Percentiles rank a stretch among this genome's conserved stretches.
Conservation (phyloP, 1,140 invertebrate species). For the Bombus difficillimus region DNA sequence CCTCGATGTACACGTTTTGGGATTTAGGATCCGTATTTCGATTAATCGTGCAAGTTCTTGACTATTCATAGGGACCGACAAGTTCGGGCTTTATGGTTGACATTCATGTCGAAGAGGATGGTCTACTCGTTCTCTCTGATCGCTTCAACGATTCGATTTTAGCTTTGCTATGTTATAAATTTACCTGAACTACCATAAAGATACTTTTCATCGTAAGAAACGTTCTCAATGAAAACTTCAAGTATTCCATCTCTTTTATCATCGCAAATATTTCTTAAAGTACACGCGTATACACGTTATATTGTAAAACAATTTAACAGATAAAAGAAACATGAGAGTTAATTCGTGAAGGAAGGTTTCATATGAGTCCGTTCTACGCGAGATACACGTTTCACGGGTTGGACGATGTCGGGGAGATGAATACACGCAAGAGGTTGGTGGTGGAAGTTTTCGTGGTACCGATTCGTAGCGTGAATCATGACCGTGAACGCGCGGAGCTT, state of each 20-base stretch:
- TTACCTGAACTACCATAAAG: too few species aligned
- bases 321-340: too few species aligned
- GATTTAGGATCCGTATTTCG: neutral
- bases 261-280: too few species aligned
- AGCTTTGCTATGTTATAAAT: too few species aligned
- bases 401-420: neutral
- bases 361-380: too few species aligned
- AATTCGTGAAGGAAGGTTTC: neutral
- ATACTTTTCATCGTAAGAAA: too few species aligned
- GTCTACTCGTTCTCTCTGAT: neutral
- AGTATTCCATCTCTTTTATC: too few species aligned
- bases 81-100: neutral
- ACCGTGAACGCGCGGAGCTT: conserved; percentile 45
- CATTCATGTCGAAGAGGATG: neutral
- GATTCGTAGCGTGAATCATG: conserved; percentile 59
- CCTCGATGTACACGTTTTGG: neutral
- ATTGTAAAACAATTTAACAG: too few species aligned
- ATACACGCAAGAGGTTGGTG: conserved; percentile 1
- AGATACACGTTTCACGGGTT: too few species aligned
- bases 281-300: too few species aligned
- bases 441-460: conserved; percentile 36
- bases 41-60: neutral
- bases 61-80: neutral
- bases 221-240: too few species aligned
- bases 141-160: too few species aligned